These are phyloP conservation scores for Thamnophis sirtalis DNA, from an alignment of 2,113 vertebrate genomes.

Conservation along the genomic window DNA sequence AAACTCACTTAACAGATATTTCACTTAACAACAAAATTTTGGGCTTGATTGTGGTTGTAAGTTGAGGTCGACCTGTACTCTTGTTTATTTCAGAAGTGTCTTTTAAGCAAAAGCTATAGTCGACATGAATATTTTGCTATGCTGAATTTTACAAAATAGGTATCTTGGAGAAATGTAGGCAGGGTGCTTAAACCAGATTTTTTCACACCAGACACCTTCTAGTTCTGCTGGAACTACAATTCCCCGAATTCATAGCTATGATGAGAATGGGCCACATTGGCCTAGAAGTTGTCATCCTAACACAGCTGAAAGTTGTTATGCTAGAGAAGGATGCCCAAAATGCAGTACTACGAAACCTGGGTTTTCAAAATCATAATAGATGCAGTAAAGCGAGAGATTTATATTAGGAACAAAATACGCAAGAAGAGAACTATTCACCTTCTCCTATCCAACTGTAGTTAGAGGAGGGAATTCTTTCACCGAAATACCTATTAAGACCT, in stretches of 20 bases:
- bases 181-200: neutral
- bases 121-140: neutral
- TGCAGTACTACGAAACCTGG: neutral
- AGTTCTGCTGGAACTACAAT: neutral
- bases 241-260: neutral
- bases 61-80: neutral
- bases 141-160: neutral
- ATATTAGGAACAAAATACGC: neutral
- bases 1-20: too few species aligned
- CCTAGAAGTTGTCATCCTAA: neutral
- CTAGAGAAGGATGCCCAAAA: neutral
- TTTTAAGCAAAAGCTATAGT: neutral
- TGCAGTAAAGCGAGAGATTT: neutral
- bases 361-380: neutral
- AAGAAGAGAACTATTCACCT: neutral
- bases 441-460: neutral
- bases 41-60: too few species aligned
- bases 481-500: neutral
- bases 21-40: too few species aligned
- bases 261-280: neutral
- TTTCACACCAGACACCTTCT: neutral
- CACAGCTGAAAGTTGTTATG: neutral
- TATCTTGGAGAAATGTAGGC: neutral
- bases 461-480: neutral
- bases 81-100: neutral